Evolutionary conservation across 37 sponge, comb jelly and placozoan species (phyloP).

Genomic region (Crambe crambe): DNA sequence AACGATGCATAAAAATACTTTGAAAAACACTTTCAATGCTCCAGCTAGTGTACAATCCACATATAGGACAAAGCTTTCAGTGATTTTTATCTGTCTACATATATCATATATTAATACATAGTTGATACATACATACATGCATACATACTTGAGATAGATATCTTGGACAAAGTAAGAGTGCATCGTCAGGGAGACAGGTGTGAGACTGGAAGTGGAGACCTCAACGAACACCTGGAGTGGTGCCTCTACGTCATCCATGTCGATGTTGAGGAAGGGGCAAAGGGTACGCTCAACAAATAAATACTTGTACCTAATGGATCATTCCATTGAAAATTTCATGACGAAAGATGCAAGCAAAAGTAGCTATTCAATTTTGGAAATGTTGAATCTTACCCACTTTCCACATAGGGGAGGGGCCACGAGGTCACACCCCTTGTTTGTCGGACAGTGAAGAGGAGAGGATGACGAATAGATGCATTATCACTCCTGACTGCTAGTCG

Average conservation of each 20-base stretch:
- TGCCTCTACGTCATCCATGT: not conserved
- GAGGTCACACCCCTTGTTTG: not conserved
- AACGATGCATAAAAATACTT: not conserved
- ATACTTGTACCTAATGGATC: not conserved
- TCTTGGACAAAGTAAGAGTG: not conserved
- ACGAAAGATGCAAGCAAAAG: too few species aligned
- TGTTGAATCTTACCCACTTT: not conserved
- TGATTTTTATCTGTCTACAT: too few species aligned
- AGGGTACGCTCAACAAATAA: not conserved
- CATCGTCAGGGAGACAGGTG: not conserved
- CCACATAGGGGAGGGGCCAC: not conserved
- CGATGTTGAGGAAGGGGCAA: not conserved
- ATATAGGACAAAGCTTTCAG: too few species aligned
- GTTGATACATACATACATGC: too few species aligned
- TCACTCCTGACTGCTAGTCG: not conserved
- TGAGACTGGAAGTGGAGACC: constrained; percentile 6
- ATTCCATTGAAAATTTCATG: too few species aligned
- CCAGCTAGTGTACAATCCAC: too few species aligned
- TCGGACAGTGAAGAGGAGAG: not conserved
- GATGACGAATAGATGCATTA: not conserved
- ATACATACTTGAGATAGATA: not conserved
- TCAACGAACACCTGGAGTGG: not conserved
- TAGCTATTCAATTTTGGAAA: too few species aligned
- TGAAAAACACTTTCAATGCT: too few species aligned
- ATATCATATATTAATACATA: too few species aligned